phyloP scores from a whole-genome alignment of 2,113 vertebrate genomes.

The Datnioides undecimradiatus region DNA sequence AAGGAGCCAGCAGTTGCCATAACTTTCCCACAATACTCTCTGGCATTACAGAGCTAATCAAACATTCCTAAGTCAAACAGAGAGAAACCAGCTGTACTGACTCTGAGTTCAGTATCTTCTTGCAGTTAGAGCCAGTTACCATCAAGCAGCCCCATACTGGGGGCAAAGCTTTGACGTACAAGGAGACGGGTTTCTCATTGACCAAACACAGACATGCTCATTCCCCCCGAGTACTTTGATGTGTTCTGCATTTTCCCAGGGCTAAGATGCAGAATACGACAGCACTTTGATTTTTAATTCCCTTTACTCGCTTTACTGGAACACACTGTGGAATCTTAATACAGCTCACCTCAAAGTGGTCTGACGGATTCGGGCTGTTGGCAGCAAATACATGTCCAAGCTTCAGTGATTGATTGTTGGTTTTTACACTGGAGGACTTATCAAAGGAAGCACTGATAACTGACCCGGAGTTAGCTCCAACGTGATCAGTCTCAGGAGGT shows the following conservation, averaged over 20 bases:
- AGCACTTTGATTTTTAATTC: constrained; percentile 46
- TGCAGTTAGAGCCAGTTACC: constrained; percentile 14
- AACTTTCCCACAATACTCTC: background rate
- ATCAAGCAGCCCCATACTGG: constrained; percentile 2
- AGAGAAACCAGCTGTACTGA: background rate
- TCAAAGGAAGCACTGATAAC: constrained; percentile 1
- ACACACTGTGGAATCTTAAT: constrained; percentile 42
- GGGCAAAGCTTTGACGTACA: constrained; percentile 39
- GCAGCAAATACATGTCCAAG: background rate
- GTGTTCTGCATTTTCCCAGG: constrained; percentile 31
- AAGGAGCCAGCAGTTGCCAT: background rate
- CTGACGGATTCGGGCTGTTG: constrained; percentile 56
- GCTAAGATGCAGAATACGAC: constrained; percentile 28
- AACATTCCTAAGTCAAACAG: background rate
- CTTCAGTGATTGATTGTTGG: constrained; percentile 36
- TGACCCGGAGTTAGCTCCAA: background rate
- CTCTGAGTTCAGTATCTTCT: background rate
- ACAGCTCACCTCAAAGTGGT: constrained; percentile 26
- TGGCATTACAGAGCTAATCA: background rate
- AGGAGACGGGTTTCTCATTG: constrained; percentile 26
- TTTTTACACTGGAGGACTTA: constrained; percentile 43
- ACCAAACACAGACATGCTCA: constrained; percentile 34
- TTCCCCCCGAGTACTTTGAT: constrained; percentile 53
- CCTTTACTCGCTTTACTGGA: constrained; percentile 26
- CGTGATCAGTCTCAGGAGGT: background rate